Conservation (phyloP, 2,113 vertebrate genomes). For the Lophotis ruficrista region DNA sequence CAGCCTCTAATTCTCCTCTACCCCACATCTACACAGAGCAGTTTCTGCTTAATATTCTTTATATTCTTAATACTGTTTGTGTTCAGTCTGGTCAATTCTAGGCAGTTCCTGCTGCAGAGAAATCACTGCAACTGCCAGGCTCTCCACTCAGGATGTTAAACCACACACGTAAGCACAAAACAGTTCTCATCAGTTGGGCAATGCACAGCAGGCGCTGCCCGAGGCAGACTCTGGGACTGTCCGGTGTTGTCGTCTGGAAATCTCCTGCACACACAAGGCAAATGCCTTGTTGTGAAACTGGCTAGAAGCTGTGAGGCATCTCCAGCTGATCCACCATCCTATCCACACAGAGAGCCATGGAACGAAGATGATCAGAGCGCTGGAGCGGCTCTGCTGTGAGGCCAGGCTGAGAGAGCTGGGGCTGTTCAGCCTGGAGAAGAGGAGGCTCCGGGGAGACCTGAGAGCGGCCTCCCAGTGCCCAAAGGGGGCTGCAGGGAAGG, state of each 20-base stretch:
- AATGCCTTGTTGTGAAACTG: neutral
- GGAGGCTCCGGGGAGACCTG: too few species aligned
- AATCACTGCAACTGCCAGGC: neutral
- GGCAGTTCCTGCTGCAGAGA: neutral
- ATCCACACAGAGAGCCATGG: neutral
- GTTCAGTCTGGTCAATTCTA: neutral
- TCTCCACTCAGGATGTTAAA: neutral
- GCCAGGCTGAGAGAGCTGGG: too few species aligned
- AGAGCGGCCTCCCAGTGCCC: too few species aligned
- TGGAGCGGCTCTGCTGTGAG: too few species aligned
- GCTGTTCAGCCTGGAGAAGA: too few species aligned
- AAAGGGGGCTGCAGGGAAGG: too few species aligned
- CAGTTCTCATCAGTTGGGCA: neutral
- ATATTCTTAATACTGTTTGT: neutral
- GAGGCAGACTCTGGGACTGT: neutral
- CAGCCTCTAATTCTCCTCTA: neutral
- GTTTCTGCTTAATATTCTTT: neutral
- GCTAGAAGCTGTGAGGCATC: neutral
- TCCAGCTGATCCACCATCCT: neutral
- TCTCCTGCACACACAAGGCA: neutral
- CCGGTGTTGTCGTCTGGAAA: neutral
- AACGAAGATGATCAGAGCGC: too few species aligned
- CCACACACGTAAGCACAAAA: neutral
- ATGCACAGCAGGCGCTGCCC: neutral
- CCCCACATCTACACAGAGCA: neutral